Evolutionary conservation across 2,888 invertebrate genomes (phyloP), one percentile per base, ranked within the genome.

Genomic region (Drosophila greeni): DNA sequence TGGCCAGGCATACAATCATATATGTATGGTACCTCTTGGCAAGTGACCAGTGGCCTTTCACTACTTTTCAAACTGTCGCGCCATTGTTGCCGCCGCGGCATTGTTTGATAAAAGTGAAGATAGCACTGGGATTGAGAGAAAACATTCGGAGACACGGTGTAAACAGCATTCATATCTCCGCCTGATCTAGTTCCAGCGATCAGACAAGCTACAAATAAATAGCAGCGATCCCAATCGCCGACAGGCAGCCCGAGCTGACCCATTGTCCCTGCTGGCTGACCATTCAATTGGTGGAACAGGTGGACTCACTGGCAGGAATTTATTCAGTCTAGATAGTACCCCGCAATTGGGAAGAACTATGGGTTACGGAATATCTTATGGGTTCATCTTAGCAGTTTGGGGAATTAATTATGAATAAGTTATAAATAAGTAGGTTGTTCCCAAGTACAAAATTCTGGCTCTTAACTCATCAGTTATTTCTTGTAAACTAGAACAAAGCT

Each of bases 121-220:
- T 72, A 70, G 72, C 72, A 60, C 56, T 57, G 52, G 56, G 42
- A 69, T 70, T 52, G 70, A 70, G 67, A 67, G 72, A 78, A 74
- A 74, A 74, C 74, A 74, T 67, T 70, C 40, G 49, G 61, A 40
- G 61, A 72, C 64, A 66, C 73, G 40, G 66, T 81, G 81, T 73
- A 68, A 81, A 72, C 75, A 66, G 62, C 66, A 70, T 60, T 59
- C 64, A 66, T 73, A 82, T 76, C 72, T 67, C 26, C 45, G 56
- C 52, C 42, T 69, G 69, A 82, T 79, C 76, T 73, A 59, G 66
- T 78, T 71, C 67, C 43, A 42, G 66, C 58, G 42, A 60, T 69
- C 58, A 36, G 57, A 52, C 67, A 74, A 34, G 45, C 52, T 20
- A 60, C 40, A 76, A 74, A 74, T 57, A 64, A 76, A 76, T 58